A percentile compares a stretch with the other conserved stretches of the same genome.
phyloP scores from a whole-genome alignment of 2,888 invertebrate species.

The Rhyacophila evoluta region DNA sequence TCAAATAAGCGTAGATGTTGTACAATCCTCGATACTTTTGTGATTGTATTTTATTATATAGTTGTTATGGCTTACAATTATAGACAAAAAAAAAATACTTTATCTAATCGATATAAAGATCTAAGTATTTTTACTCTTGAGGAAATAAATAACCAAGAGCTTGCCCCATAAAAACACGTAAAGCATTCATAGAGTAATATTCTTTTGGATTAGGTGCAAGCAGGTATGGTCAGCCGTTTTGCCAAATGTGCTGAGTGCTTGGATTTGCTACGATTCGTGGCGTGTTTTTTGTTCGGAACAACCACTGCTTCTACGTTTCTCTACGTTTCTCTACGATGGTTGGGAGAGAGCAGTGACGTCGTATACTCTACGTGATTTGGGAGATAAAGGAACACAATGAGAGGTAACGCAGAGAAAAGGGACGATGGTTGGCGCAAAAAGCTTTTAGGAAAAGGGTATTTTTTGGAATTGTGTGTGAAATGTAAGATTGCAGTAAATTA shows the following conservation, averaged over 20 bases:
- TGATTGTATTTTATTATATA: too few species aligned
- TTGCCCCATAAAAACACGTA: background rate
- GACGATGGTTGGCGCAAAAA: background rate
- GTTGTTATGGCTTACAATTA: too few species aligned
- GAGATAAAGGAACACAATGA: constrained; percentile 18
- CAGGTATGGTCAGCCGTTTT: constrained; percentile 24
- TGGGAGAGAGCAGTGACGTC: constrained; percentile 14
- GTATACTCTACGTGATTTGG: constrained; percentile 16
- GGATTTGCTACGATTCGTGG: background rate
- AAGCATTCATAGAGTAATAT: background rate
- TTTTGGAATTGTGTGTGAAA: background rate
- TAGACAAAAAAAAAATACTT: too few species aligned
- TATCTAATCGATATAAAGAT: too few species aligned
- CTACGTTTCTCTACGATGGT: background rate
- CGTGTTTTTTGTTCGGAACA: background rate
- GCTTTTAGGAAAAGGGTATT: background rate
- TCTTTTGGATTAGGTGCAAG: constrained; percentile 14
- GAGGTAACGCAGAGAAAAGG: background rate
- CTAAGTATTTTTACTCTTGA: background rate
- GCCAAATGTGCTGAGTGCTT: constrained; percentile 4
- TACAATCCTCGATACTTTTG: too few species aligned
- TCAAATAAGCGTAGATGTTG: too few species aligned
- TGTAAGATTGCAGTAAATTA: background rate
- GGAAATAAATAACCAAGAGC: background rate
- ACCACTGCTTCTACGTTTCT: background rate